phyloP scores from a whole-genome alignment of 1,140 invertebrate species.

The honey bee (Apis mellifera) region DNA sequence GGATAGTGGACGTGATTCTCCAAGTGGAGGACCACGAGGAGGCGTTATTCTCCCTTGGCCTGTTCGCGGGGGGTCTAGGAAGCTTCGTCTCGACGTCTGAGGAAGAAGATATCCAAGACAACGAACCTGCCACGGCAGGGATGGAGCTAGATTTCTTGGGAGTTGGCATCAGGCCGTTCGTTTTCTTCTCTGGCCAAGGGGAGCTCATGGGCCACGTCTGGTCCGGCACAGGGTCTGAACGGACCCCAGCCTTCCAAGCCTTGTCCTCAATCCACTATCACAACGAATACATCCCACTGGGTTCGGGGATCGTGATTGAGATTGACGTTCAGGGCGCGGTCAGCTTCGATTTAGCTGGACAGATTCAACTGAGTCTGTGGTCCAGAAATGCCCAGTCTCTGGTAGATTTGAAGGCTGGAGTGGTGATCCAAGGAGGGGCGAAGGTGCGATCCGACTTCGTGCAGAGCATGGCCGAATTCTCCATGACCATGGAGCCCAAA shows the following conservation, averaged over 20 bases:
- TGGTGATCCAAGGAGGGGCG: conserved; percentile 86
- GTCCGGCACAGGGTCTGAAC: conserved; percentile 91
- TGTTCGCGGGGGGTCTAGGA: conserved; percentile 90
- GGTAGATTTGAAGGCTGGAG: conserved; percentile 88
- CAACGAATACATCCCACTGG: conserved; percentile 85
- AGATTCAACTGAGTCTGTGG: conserved; percentile 93
- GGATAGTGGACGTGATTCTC: conserved; percentile 87
- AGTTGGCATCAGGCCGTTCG: conserved; percentile 89
- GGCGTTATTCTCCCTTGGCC: conserved; percentile 84
- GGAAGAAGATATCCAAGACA: conserved; percentile 76
- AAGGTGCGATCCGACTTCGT: conserved; percentile 87
- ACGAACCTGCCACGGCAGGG: conserved; percentile 88
- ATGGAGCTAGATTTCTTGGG: conserved; percentile 92
- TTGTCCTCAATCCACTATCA: conserved; percentile 89
- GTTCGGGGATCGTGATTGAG: conserved; percentile 88
- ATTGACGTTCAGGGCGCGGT: conserved; percentile 86
- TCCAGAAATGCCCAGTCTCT: conserved; percentile 92
- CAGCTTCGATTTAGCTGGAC: conserved; percentile 92
- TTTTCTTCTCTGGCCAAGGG: conserved; percentile 92
- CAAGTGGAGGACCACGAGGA: conserved; percentile 81
- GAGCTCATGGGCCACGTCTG: conserved; percentile 95
- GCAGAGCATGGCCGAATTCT: conserved; percentile 86
- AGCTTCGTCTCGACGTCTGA: conserved; percentile 84
- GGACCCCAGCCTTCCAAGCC: conserved; percentile 91
- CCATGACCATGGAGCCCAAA: conserved; percentile 86